Evolutionary conservation across 2,113 vertebrate species (phyloP).

Genomic region (Etheostoma spectabile): DNA sequence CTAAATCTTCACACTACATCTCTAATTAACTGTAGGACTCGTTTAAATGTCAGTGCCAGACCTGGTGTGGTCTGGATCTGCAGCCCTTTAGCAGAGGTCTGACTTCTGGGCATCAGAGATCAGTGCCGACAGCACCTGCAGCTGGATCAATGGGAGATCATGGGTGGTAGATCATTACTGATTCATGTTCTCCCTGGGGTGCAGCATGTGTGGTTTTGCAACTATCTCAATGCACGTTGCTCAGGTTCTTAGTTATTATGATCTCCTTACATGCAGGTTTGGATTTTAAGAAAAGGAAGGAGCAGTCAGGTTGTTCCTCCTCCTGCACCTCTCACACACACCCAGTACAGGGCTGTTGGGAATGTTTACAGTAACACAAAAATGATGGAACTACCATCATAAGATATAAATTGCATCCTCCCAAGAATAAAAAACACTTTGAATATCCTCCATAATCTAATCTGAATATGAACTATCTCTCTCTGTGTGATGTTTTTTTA

Average conservation of each 20-base stretch:
- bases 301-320: slow-evolving; percentile 12
- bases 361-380: slow-evolving; percentile 65
- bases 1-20: slow-evolving; percentile 15
- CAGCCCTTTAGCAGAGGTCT: slow-evolving; percentile 73
- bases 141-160: slow-evolving; percentile 11
- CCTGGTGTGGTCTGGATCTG: slow-evolving; percentile 49
- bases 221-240: slow-evolving; percentile 33
- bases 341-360: slow-evolving; percentile 29
- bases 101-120: slow-evolving; percentile 29
- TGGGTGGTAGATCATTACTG: slow-evolving; percentile 6
- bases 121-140: slow-evolving; percentile 24
- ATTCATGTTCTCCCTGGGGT: slow-evolving; percentile 19
- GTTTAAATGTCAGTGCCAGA: slow-evolving; percentile 56
- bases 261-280: slow-evolving; percentile 15
- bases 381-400: slow-evolving; percentile 21
- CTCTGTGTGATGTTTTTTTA: slow-evolving; percentile 20
- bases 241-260: slow-evolving; percentile 20
- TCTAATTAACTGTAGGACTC: slow-evolving; percentile 33
- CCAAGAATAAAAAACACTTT: slow-evolving; percentile 44
- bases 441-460: slow-evolving; percentile 19
- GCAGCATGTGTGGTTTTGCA: not conserved
- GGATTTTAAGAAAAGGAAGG: slow-evolving; percentile 19
- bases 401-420: not conserved
- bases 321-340: slow-evolving; percentile 11
- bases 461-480: not conserved